Evolutionary conservation across 2,888 invertebrate species (phyloP).

Genomic region (Merodon equestris): DNA sequence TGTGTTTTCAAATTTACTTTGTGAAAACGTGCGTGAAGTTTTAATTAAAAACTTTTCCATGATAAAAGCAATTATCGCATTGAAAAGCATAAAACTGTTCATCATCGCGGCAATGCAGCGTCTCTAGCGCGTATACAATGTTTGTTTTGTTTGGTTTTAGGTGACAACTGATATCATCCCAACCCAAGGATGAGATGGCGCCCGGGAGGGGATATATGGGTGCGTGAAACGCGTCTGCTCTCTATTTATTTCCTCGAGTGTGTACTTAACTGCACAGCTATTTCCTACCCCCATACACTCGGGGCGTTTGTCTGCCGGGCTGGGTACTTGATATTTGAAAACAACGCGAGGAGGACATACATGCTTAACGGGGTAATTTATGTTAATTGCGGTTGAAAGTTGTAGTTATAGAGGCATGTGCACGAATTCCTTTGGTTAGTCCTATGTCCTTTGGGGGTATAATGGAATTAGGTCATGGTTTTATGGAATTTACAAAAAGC

Average conservation of each 20-base stretch:
- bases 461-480: no score
- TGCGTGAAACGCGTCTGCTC: neutral
- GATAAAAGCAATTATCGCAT: conserved; percentile 64
- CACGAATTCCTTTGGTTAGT: no score
- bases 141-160: no score
- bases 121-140: conserved; percentile 33
- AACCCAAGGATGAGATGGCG: neutral
- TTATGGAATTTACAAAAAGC: no score
- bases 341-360: conserved; percentile 20
- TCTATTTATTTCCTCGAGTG: neutral
- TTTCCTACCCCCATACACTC: no score
- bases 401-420: no score
- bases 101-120: no score
- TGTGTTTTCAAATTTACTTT: conserved; percentile 66
- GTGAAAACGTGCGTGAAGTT: conserved; percentile 69
- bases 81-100: conserved; percentile 63
- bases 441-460: no score
- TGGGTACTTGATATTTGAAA: conserved; percentile 8
- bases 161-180: conserved; percentile 52
- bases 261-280: no score
- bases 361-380: conserved; percentile 34
- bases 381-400: conserved; percentile 24
- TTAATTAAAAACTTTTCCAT: conserved; percentile 67
- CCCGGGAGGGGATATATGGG: conserved; percentile 1
- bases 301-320: conserved; percentile 8